Percentiles rank a stretch among this genome's conserved stretches.
Evolutionary conservation across 35 echinoderm and acorn worm species (phyloP).

Genomic region (Antedon bifida): DNA sequence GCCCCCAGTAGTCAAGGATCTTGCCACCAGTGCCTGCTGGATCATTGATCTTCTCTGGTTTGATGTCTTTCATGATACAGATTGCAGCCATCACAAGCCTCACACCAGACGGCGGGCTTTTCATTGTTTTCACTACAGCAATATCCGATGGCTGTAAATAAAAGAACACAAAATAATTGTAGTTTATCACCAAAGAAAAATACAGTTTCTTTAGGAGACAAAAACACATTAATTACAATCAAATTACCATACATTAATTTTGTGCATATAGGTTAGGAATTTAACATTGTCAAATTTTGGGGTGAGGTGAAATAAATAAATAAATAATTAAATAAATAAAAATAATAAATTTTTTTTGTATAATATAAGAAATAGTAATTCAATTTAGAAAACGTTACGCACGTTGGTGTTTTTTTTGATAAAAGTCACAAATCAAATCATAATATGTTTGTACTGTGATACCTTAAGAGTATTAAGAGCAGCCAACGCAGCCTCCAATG

Average conservation of each 20-base stretch:
- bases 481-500: conserved; percentile 85
- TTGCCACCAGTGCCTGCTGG: conserved; percentile 95
- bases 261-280: too few species aligned
- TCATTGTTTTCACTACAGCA: conserved; percentile 95
- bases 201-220: too few species aligned
- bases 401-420: too few species aligned
- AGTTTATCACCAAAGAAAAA: neutral
- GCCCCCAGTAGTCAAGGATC: conserved; percentile 97
- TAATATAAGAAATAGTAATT: too few species aligned
- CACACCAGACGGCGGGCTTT: conserved; percentile 76
- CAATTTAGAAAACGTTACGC: too few species aligned
- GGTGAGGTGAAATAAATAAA: too few species aligned
- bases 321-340: too few species aligned
- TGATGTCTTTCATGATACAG: conserved; percentile 67
- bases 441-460: neutral
- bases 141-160: conserved; percentile 77
- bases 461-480: conserved; percentile 97
- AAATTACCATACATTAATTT: too few species aligned
- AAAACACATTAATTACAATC: too few species aligned
- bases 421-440: too few species aligned
- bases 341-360: too few species aligned
- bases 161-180: neutral
- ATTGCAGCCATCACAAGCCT: conserved; percentile 75
- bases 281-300: too few species aligned
- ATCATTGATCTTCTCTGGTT: conserved; percentile 90